Evolutionary conservation across 2,113 vertebrate species (phyloP), one percentile per base, ranked within the genome.

Genomic region (Guaruba guarouba): DNA sequence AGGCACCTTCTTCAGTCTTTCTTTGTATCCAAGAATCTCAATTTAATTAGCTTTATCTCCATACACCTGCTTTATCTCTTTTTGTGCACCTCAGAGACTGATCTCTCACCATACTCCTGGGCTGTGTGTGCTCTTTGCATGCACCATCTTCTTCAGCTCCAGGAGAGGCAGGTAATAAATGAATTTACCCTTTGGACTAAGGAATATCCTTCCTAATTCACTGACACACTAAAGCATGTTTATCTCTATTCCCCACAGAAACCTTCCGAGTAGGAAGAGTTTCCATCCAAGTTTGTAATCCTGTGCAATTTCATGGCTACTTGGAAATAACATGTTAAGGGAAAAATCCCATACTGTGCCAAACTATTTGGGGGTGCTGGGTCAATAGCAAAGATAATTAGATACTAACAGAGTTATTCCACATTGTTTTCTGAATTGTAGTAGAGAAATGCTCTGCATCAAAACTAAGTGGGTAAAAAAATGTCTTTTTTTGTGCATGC

Each of bases 321-420:
- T 86, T 83, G 86, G 73, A 80, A 79, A 83, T 27, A 70, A 62
- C 25, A 11, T 35, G 19, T 69, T 54, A 37, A 90, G 59, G 92
- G 68, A 51, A 44, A 52, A 61, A n/a, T 31, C 57, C 63, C 52
- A 33, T 25, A 8, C 59, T 76, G 86, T 41, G 81, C 37, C 76
- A 7, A 28, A 44, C 20, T 46, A 1, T 17, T 15, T 9, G 14
- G 63, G 88, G 70, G 73, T 11, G 67, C 92, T 79, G 82, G 63
- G 85, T 75, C 94, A 86, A 75, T 43, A 86, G 68, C 76, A 82
- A 55, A 91, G 90, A 46, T 95, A 94, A 96, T 95, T 46, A 82
- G 80, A 62, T 77, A 48, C 81, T 69, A 83, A 73, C 57, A 23
- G 78, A 79, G 82, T 82, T 95, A 92, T 49, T 78, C 71, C 35